Base-by-base conservation (phyloP, 1,140 invertebrate species). In the Limonius californicus region DNA sequence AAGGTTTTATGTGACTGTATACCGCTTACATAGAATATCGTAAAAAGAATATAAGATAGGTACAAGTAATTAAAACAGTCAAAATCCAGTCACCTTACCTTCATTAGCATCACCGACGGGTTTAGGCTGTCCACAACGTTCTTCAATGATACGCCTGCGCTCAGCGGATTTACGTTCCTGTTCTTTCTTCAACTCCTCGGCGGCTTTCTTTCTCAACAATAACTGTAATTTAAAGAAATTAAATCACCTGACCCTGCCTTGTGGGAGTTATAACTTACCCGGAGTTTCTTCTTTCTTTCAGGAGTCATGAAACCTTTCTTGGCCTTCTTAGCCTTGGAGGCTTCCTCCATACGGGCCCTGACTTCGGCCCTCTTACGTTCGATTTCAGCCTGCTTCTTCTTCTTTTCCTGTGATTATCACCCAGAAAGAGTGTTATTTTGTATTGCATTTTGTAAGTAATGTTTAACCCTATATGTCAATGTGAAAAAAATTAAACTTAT, bases 261-360 rank as follows among this genome's bases (percentile, higher is more conserved):
- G n/a, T n/a, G 42, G 2, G 42, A n/a, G 6, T 16, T 39, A 6
- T 50, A 50, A 16, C 88, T 84, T 78, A 94, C 92, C 85, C 94
- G 90, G 76, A 97, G 91, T 80, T 97, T 97, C 91, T 96, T 96
- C 89, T 97, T 97, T 79, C 94, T 93, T 82, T 96, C 93, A 68
- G 94, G 94, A 76, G 94, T 97, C 94, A 97, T 96, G 89, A 97
- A 97, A 89, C 94, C 94, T 82, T 95, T 95, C 87, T 96, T 96
- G 77, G 91, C 91, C 83, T 94, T 94, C 81, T 95, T 95, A 78
- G 91, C 91, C 78, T 92, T 93, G 78, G 93, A 94, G 78, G 91
- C 91, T 79, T 95, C 93, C 81, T 96, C 94, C 83, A 97, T 92
- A 76, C 94, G 91, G 83, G 92, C 92, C 79, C 94, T 89, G 79